A percentile compares a stretch with the other conserved stretches of the same genome.
Conservation (phyloP, 2,797 vertebrate species). For the Neopelma chrysocephalum region DNA sequence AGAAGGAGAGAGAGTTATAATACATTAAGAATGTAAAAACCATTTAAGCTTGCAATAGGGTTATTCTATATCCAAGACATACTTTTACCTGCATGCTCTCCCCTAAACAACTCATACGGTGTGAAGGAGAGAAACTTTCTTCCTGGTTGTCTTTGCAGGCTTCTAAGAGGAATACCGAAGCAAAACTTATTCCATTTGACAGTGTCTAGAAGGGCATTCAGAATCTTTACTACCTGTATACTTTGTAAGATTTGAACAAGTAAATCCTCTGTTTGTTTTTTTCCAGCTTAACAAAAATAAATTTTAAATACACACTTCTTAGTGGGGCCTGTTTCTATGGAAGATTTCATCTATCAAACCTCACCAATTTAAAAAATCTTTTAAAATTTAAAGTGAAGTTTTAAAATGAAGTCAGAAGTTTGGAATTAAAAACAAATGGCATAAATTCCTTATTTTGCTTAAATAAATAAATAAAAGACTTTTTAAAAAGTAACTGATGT, state of each 20-base stretch:
- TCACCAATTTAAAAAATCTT: neutral
- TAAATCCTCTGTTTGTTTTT: neutral
- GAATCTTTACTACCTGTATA: neutral
- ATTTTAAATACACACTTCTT: neutral
- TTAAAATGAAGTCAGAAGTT: neutral
- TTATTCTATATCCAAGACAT: neutral
- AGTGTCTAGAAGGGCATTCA: neutral
- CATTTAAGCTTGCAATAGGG: neutral
- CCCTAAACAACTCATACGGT: neutral
- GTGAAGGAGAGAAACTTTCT: neutral
- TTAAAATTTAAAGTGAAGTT: no score
- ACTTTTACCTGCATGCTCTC: neutral
- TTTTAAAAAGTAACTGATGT: neutral
- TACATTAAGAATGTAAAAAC: neutral
- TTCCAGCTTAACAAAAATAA: neutral
- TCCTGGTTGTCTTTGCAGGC: neutral
- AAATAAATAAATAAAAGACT: neutral
- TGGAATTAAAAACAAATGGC: neutral
- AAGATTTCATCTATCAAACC: neutral
- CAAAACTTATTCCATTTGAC: neutral
- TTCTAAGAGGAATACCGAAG: neutral
- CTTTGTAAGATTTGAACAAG: neutral
- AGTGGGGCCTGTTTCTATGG: neutral
- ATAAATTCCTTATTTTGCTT: neutral
- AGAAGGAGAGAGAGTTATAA: neutral